phyloP scores from a whole-genome alignment of 2,888 invertebrate species.

The Trimorus sp. region DNA sequence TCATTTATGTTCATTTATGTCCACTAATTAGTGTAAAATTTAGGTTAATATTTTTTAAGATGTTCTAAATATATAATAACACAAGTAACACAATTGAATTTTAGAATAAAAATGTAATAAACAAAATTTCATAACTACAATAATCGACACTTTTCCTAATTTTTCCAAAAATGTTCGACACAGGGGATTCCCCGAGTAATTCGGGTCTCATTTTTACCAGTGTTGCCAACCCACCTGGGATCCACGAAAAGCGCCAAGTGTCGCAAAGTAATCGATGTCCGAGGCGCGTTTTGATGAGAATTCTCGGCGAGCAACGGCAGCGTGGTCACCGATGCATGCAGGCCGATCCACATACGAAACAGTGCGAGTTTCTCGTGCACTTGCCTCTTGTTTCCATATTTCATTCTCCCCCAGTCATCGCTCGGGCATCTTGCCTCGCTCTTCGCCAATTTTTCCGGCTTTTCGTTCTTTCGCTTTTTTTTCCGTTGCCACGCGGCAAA shows the following conservation, averaged over 20 bases:
- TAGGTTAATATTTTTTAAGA: too few relatives aligned
- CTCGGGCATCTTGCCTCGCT: constrained; percentile 56
- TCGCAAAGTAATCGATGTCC: constrained; percentile 53
- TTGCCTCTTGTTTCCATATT: constrained; percentile 68
- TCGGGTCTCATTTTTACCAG: too few relatives aligned
- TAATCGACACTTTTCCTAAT: too few relatives aligned
- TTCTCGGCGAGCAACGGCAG: constrained; percentile 69
- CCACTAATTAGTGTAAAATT: too few relatives aligned
- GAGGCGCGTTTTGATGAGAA: constrained; percentile 49
- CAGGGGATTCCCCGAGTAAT: too few relatives aligned
- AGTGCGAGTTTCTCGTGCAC: constrained; percentile 79
- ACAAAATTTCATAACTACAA: too few relatives aligned
- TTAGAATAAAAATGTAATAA: too few relatives aligned
- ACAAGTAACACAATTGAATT: too few relatives aligned
- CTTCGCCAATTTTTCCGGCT: constrained; percentile 62
- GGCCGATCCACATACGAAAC: constrained; percentile 81
- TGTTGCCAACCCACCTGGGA: neutral
- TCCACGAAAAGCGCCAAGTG: constrained; percentile 21
- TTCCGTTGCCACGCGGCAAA: neutral
- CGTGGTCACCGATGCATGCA: constrained; percentile 79
- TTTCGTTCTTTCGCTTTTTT: constrained; percentile 1
- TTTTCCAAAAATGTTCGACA: too few relatives aligned
- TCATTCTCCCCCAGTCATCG: constrained; percentile 61
- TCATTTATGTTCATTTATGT: too few relatives aligned
- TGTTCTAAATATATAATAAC: too few relatives aligned